Base-by-base conservation (phyloP, 2,888 invertebrate genomes). In the Microplitis manilae region DNA sequence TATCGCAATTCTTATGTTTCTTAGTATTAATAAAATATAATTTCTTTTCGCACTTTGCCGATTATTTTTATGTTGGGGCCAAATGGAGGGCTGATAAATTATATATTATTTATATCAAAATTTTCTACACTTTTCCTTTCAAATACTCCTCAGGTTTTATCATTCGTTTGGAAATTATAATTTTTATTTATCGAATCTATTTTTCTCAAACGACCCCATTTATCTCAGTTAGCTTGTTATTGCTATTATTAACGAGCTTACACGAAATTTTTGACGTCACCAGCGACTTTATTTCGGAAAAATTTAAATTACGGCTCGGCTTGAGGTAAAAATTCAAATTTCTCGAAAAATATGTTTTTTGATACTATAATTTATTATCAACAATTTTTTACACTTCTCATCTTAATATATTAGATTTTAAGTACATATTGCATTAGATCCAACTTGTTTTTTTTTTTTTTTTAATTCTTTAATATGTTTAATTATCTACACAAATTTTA, bases 361-460 rank as follows among this genome's bases (percentile, higher is more conserved):
- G 85, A 84, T 84, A 79, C 85, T 86, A 84, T 85, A 83, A 84
- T 86, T 86, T 86, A 86, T 86, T 87, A 84, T 87, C 85, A 87
- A 86, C 86, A 85, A 85, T 79, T 79, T 77, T 80, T 79, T 70
- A 77, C 71, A 65, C 72, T 72, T 79, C 65, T 75, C 60, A 40
- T 61, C 13, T 50, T 13, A 50, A 50, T 50, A 50, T 50, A 50
- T 50, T 50, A 8, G 50, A 50, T 50, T 50, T 50, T 50, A 50
- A 50, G 50, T 50, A 50, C 50, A 50, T 50, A 50, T 50, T 50
- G 50, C 50, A 50, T 50, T 50, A 50, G 13, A 50, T 50, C 50
- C 50, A 50, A 50, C 50, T 50, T 7, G 8, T 41, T 88, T 86
- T 81, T 84, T 61, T 80, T 86, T 79, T 84, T 76, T 84, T 82